These are phyloP conservation scores for Neopipo cinnamomea DNA, from an alignment of 2,113 vertebrate genomes.

Conservation along the genomic window DNA sequence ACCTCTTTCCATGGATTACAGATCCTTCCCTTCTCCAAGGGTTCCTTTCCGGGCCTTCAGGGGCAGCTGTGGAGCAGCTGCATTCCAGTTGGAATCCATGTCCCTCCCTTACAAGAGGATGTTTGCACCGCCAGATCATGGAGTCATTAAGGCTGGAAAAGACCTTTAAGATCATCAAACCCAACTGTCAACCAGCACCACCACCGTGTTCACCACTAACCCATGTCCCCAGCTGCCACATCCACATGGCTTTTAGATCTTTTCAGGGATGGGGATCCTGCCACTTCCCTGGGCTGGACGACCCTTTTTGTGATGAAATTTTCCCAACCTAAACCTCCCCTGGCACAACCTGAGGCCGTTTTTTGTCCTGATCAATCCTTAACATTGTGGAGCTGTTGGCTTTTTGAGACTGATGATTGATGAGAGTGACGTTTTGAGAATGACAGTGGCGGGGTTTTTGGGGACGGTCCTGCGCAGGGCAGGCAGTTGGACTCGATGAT, in stretches of 20 bases:
- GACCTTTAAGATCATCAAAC: neutral
- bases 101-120: neutral
- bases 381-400: fast-evolving
- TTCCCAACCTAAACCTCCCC: neutral
- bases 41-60: neutral
- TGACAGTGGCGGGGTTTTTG: neutral
- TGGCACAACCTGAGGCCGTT: neutral
- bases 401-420: neutral
- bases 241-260: neutral
- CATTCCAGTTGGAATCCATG: neutral
- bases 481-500: neutral
- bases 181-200: neutral
- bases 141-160: neutral
- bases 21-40: fast-evolving
- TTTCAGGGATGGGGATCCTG: neutral
- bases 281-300: neutral
- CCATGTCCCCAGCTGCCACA: neutral
- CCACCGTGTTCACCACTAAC: neutral
- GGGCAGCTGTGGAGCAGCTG: neutral
- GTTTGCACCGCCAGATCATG: neutral
- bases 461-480: neutral
- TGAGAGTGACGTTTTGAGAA: neutral
- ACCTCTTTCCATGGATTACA: neutral
- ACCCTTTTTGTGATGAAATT: neutral
- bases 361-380: neutral